These are phyloP conservation scores for Myathropa florea DNA, from an alignment of 2,888 invertebrate species.

Conservation along the genomic window DNA sequence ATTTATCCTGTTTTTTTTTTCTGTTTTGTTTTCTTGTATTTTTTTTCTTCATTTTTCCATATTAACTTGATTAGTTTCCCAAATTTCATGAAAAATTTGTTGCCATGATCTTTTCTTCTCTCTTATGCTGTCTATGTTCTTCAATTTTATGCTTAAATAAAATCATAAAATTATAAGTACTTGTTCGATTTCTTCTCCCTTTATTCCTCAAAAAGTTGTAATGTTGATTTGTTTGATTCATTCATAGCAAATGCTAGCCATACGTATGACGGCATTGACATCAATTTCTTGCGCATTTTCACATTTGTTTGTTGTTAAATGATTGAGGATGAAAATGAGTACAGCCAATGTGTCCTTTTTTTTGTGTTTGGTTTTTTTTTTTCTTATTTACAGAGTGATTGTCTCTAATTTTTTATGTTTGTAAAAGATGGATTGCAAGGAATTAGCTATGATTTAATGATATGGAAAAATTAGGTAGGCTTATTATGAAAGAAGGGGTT, in stretches of 20 bases:
- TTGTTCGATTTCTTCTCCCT: slow-evolving; percentile 24
- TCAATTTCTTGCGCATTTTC: slow-evolving; percentile 57
- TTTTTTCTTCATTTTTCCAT: neutral
- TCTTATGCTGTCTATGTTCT: slow-evolving; percentile 58
- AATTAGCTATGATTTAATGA: too few species aligned
- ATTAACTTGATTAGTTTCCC: slow-evolving; percentile 53
- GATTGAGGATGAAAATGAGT: slow-evolving; percentile 17
- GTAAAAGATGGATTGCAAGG: too few species aligned
- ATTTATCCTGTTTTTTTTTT: neutral
- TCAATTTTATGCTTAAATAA: slow-evolving; percentile 61
- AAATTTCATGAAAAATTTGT: neutral
- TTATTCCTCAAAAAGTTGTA: slow-evolving; percentile 24
- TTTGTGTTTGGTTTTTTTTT: neutral
- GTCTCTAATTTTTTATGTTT: neutral
- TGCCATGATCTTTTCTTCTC: slow-evolving; percentile 49
- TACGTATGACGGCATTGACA: slow-evolving; percentile 55
- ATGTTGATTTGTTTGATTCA: slow-evolving; percentile 58
- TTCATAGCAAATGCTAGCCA: slow-evolving; percentile 51
- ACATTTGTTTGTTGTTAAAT: slow-evolving; percentile 55
- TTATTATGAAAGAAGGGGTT: too few species aligned
- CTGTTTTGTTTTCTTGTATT: neutral
- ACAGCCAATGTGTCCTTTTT: slow-evolving; percentile 28
- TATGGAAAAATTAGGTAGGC: too few species aligned
- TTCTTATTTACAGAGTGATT: neutral
- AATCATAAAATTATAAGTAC: slow-evolving; percentile 15